Base-by-base conservation (phyloP, 2,113 vertebrate genomes). In the Balaeniceps rex region DNA sequence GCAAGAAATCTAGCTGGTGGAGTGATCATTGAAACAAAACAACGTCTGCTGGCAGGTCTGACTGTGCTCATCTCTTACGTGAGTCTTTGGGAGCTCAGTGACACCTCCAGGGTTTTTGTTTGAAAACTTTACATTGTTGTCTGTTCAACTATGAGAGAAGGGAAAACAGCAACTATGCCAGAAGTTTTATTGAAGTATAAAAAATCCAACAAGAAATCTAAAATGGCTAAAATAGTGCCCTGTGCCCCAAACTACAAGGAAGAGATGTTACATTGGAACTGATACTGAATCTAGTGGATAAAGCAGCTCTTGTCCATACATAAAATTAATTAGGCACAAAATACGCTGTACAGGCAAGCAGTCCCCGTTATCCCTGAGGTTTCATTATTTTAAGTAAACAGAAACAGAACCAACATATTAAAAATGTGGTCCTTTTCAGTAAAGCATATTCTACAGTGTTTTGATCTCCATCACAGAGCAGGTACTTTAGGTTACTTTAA, bases 241-340 rank as follows among this genome's bases (percentile, higher is more conserved):
- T 38, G 16, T 88, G 63, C 40, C 79, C 75, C 31, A 90, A 74
- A 85, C 78, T 80, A 38, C 78, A 91, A 86, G 58, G 63, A 93
- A 88, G 66, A 83, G 93, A 85, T 4, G 21, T 65, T 83, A 86
- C 25, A 7, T 65, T 61, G 52, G 85, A 88, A 54, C 28, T 61
- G 57, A 55, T 92, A 60, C 78, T 88, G 94, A 93, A 95, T 96
- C 82, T 95, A 91, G 78, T 28, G 36, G 82, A 90, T 80, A 95
- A 93, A 94, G 46, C 25, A 83, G 68, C 42, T 93, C 23, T 4
- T 94, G 92, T 83, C 63, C 71, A 34, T 65, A 79, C 66, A 80
- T 90, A 91, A 96, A 96, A 88, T 88, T 92, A 95, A 96, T 96
- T 91, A 86, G 28, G 66, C 87, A 91, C 92, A 94, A 94, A 93